Base-by-base conservation (phyloP, 1,140 invertebrate genomes). In the Thaumetopoea pityocampa region DNA sequence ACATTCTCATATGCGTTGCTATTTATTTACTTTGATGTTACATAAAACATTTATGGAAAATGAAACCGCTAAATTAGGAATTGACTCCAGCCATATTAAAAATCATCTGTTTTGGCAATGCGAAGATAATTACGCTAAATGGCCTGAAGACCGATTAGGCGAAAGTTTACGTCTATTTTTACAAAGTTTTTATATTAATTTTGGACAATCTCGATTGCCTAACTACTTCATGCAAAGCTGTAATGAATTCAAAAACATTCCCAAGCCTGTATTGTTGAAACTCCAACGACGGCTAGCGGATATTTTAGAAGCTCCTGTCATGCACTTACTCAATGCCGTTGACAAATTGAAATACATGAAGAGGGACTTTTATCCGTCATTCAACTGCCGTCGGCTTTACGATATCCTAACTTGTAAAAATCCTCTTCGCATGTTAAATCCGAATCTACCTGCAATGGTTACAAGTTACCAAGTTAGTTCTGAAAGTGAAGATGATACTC, bases 31-130 rank as follows among this genome's bases (percentile, higher is more conserved):
- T 1, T 65, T 92, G 27, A 72, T 87, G 17, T 67, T 93, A 1
- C 87, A 92, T 40, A 91, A 92, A 55, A 89, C 88, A 0, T 93
- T 91, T 53, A 83, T 93, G 17, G 89, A 90, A 53, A 88, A 88
- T 0, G 66, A 87, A 18, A 76, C 87, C 11, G 66, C 81, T 6
- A 85, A 86, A 60, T 78, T 88, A 23, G 89, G 90, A 1, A 67
- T 92, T 0, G 87, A 87, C 9, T 69, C 77, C 0, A 87, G 89
- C 36, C 93, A 94, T 62, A 87, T 94, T n/a, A 88, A 91, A 36
- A 91, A 90, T 35, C 89, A 91, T 58, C 66, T 95, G n/a, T 94
- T 93, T 63, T 93, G 91, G 91, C 86, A 93, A 69, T 91, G 92
- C 45, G 93, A 95, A 65, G 88, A 88, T 14, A 88, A 90, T 45